phyloP scores from a whole-genome alignment of 2,113 vertebrate genomes.

The Oryzias javanicus region DNA sequence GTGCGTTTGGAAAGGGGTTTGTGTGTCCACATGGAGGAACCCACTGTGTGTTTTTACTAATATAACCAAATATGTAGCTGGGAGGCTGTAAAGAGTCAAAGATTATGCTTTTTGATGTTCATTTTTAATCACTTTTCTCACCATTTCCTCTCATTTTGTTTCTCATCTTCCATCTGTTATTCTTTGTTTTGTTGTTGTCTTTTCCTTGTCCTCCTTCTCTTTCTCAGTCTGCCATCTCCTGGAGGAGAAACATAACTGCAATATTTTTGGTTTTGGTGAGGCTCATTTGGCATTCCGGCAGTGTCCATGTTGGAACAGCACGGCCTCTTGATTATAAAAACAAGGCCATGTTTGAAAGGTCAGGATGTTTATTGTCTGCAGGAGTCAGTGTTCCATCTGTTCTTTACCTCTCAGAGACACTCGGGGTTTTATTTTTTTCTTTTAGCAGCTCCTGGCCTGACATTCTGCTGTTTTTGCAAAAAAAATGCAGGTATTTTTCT shows the following conservation, averaged over 20 bases:
- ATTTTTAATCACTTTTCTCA: not conserved
- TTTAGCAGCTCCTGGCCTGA: slow-evolving; percentile 24
- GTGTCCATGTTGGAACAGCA: slow-evolving; percentile 2
- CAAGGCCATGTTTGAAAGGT: slow-evolving; percentile 27
- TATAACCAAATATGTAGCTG: slow-evolving; percentile 18
- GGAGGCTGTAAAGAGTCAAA: slow-evolving; percentile 2
- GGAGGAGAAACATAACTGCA: slow-evolving; percentile 13
- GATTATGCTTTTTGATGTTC: not conserved
- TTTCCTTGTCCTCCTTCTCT: not conserved
- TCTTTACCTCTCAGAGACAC: slow-evolving; percentile 24
- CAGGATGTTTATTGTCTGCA: slow-evolving; percentile 15
- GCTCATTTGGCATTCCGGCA: slow-evolving; percentile 30
- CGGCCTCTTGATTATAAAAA: slow-evolving; percentile 35
- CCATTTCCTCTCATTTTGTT: not conserved
- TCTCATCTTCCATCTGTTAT: not conserved
- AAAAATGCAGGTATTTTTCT: not conserved
- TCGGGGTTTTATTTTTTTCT: not conserved
- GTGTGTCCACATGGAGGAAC: slow-evolving; percentile 10
- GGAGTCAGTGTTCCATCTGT: slow-evolving; percentile 14
- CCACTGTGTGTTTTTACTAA: slow-evolving; percentile 14
- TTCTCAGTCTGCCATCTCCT: slow-evolving; percentile 52
- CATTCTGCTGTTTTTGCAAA: not conserved
- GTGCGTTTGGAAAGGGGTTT: slow-evolving; percentile 1
- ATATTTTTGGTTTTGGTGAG: not conserved
- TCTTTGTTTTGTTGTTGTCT: no score